Base-by-base conservation (phyloP, 2,888 invertebrate species). In the Aphidius colemani region DNA sequence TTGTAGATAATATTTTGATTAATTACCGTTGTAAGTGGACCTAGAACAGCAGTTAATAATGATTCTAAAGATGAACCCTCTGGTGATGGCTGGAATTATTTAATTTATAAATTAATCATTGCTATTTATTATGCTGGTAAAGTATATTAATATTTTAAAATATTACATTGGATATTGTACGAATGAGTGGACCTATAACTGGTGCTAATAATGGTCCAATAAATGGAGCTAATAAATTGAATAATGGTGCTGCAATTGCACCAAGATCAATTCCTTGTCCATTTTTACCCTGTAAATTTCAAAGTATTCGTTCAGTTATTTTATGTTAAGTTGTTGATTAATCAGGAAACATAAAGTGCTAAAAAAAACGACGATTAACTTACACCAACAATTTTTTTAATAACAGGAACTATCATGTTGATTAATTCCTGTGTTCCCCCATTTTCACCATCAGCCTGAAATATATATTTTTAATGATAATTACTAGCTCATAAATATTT, bases 131-230 rank as follows among this genome's bases (percentile, higher is more conserved):
- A 30, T 11, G 8, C 10, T 18, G n/a, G 43, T 30, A 3, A 30
- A 30, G 0, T 2, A 30, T 46, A 6, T 30, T 49, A 30, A 41
- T 11, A 11, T 55, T 7, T 44, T 39, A 39, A 49, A 44, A 40
- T 30, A 30, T 71, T 71, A 82, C 82, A 43, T 75, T 75, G 61
- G 79, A 81, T 53, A 69, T 76, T 8, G 74, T 67, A 6, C 74
- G 69, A 11, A 76, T 72, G 13, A 80, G 18, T 2, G 82, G 82
- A 3, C 78, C 78, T n/a, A 76, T 64, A 3, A 81, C 6, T 0
- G 82, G 81, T 2, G 78, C 81, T 1, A 74, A 53, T 10, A 82
- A 65, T 0, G 81, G 81, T 0, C 81, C 81, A 30, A 78, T 75
- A 5, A 82, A 66, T 6, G 82, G 82, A 0, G 74, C 79, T 7